Evolutionary conservation across 2,113 vertebrate genomes (phyloP).

Genomic region (Dasyurus viverrinus): DNA sequence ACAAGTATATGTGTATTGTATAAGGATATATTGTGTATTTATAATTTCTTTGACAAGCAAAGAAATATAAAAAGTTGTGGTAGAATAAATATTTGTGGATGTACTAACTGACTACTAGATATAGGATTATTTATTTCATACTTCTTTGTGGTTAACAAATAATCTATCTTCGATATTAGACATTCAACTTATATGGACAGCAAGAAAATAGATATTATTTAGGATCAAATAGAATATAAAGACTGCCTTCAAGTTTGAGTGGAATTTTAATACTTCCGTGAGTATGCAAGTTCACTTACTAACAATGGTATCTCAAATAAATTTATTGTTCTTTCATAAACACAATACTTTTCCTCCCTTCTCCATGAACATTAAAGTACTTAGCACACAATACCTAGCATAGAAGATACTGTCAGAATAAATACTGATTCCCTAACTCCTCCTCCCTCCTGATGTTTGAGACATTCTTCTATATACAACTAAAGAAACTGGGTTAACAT

Average conservation of each 20-base stretch:
- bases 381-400: too few relatives aligned
- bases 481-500: too few relatives aligned
- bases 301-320: too few relatives aligned
- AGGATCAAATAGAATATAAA: background rate
- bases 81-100: slow-evolving; percentile 7
- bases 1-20: background rate
- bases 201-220: background rate
- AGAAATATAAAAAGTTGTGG: background rate
- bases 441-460: too few relatives aligned
- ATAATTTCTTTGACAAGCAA: slow-evolving; percentile 5
- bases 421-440: too few relatives aligned
- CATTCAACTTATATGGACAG: background rate
- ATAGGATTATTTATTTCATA: background rate
- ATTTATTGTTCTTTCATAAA: too few relatives aligned
- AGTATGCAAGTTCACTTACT: too few relatives aligned
- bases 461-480: too few relatives aligned
- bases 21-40: too few relatives aligned
- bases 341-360: too few relatives aligned
- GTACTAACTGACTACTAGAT: background rate
- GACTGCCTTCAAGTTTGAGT: background rate
- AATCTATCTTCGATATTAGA: slow-evolving; percentile 10
- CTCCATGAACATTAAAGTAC: too few relatives aligned
- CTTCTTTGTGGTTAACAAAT: background rate
- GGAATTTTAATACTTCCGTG: background rate
- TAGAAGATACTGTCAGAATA: too few relatives aligned